Evolutionary conservation across 2,113 vertebrate species (phyloP), one percentile per base, ranked within the genome.

Genomic region (Ammodytes marinus): DNA sequence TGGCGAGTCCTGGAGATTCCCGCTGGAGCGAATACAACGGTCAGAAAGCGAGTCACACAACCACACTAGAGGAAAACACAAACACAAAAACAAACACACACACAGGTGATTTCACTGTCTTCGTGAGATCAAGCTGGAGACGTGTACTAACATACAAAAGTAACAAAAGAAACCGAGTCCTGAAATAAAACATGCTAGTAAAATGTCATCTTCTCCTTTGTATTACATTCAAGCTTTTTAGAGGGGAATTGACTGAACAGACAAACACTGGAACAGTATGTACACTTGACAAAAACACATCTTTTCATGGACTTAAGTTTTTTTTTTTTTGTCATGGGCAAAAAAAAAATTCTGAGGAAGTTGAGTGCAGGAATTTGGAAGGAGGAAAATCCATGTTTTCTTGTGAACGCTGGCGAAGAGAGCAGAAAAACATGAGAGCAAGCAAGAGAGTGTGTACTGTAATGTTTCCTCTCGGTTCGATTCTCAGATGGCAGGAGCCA

Each of bases 401-500:
- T 83, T 70, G 77, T 84, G 85, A 92, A 81, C 35, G 74, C 74
- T 42, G 72, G 84, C 74, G 80, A 88, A 83, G 81, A 70, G 70
- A 74, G 77, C 73, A 82, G 83, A 82, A 87, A 27, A 88, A 92
- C 87, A 93, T 82, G 89, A 69, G 74, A 69, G 82, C 11, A 17
- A 27, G 27, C 27, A 27, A 27, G 27, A 27, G 66, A 59, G 77
- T 74, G 75, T 83, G 82, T 78, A 64, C 75, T 85, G 53, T 81
- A 79, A 90, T 90, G 84, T 92, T 90, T 90, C 79, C 80, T 88
- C 46, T 67, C 83, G 87, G 86, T 91, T 85, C 72, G 83, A 87
- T 73, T 87, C 89, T 91, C 79, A 83, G 82, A 92, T 87, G 89
- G 88, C 91, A 88, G 87, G 53, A 90, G 86, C 86, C 90, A 87